Percentiles rank a stretch among this genome's conserved stretches.
phyloP scores from a whole-genome alignment of 2,888 invertebrate genomes.

The Tanaodytes sp. region DNA sequence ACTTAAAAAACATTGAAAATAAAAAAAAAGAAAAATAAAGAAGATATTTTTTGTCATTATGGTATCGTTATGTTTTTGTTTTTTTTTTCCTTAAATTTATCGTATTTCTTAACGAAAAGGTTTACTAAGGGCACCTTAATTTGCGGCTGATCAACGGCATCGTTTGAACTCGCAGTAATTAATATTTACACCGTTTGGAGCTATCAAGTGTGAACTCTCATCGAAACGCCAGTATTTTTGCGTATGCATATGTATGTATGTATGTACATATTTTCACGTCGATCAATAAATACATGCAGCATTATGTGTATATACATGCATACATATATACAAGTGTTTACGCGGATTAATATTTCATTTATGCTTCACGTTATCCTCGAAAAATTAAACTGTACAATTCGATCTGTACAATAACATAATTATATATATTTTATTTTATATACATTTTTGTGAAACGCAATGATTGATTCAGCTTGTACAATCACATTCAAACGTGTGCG shows the following conservation, averaged over 20 bases:
- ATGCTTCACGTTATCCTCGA: constrained; percentile 2
- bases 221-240: too few relatives aligned
- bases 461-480: constrained; percentile 31
- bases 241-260: constrained; percentile 15
- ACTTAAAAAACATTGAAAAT: too few relatives aligned
- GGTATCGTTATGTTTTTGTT: background rate
- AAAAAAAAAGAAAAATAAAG: background rate
- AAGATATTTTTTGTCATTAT: background rate
- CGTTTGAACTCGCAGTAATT: constrained; percentile 21
- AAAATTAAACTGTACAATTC: constrained; percentile 28
- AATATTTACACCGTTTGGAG: constrained; percentile 29
- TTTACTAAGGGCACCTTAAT: constrained; percentile 47
- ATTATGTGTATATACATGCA: constrained; percentile 4
- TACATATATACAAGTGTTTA: constrained; percentile 22
- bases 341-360: background rate
- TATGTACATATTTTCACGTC: constrained; percentile 18
- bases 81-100: background rate
- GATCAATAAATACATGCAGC: too few relatives aligned
- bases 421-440: constrained; percentile 34
- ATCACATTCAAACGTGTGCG: constrained; percentile 14
- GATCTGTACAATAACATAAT: constrained; percentile 46
- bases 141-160: constrained; percentile 38
- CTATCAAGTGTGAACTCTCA: constrained; percentile 24
- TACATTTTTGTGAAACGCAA: constrained; percentile 33
- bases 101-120: constrained; percentile 11